phyloP scores from a whole-genome alignment of 2,797 vertebrate species.

The Anguilla marmorata region DNA sequence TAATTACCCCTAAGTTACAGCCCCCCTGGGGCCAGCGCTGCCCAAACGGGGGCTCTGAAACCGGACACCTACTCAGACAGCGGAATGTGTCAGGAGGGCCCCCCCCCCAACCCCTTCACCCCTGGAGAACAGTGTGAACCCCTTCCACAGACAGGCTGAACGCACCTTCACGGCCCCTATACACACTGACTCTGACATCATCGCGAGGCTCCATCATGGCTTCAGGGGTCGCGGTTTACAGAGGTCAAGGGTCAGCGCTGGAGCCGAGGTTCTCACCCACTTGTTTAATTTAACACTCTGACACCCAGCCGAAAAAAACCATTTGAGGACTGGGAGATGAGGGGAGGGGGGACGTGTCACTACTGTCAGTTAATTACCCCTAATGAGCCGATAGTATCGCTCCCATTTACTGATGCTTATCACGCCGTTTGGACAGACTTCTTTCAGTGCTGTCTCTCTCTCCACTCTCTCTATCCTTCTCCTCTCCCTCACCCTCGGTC shows the following conservation, averaged over 20 bases:
- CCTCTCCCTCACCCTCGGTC: neutral
- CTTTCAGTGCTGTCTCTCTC: constrained; percentile 10
- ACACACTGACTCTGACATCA: constrained; percentile 4
- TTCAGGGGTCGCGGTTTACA: neutral
- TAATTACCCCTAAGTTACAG: constrained; percentile 41
- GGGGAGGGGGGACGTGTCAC: neutral
- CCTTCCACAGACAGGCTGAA: neutral
- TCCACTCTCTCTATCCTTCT: neutral
- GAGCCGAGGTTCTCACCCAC: neutral
- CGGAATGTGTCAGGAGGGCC: constrained; percentile 36
- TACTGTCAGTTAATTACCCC: constrained; percentile 18
- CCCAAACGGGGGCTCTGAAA: constrained; percentile 34
- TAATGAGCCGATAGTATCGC: constrained; percentile 14
- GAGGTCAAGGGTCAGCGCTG: neutral
- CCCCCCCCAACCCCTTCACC: neutral
- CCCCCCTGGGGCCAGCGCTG: constrained; percentile 26
- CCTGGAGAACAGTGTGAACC: neutral
- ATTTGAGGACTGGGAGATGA: neutral
- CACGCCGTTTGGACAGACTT: constrained; percentile 21
- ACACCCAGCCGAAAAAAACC: neutral
- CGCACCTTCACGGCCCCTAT: neutral
- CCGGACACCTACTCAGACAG: constrained; percentile 41
- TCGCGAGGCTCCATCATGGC: neutral
- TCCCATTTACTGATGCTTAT: constrained; percentile 11
- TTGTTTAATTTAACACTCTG: constrained; percentile 3